These are phyloP conservation scores for Geococcyx californianus DNA, from an alignment of 2,113 vertebrate genomes.

Conservation along the genomic window DNA sequence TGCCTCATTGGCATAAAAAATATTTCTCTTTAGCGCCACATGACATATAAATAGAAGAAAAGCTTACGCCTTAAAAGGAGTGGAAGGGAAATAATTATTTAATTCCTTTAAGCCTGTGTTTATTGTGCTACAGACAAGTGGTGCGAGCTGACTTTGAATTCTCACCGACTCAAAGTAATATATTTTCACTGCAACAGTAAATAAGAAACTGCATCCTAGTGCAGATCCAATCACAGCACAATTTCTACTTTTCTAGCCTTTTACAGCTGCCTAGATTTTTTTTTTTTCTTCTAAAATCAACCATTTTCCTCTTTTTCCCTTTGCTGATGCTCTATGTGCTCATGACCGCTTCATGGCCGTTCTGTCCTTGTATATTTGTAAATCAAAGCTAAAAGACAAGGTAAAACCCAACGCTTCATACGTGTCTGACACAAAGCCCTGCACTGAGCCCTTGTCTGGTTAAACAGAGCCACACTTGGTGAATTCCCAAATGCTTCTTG, in stretches of 20 bases:
- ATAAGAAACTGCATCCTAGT: not conserved
- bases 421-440: not conserved
- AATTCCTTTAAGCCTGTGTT: not conserved
- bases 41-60: not conserved
- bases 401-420: rapidly evolving
- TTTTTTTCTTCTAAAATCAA: not conserved
- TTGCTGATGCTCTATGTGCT: not conserved
- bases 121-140: not conserved
- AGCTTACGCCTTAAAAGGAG: not conserved
- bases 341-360: rapidly evolving
- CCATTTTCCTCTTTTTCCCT: not conserved
- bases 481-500: rapidly evolving
- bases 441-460: not conserved
- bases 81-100: not conserved
- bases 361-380: not conserved
- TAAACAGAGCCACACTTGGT: not conserved
- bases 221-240: not conserved
- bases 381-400: not conserved
- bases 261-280: not conserved
- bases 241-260: not conserved
- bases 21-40: not conserved
- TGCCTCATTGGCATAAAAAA: not conserved
- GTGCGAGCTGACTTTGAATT: not conserved
- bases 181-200: not conserved
- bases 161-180: not conserved